Conservation (phyloP, 2,113 vertebrate genomes). For the Piaya cayana region DNA sequence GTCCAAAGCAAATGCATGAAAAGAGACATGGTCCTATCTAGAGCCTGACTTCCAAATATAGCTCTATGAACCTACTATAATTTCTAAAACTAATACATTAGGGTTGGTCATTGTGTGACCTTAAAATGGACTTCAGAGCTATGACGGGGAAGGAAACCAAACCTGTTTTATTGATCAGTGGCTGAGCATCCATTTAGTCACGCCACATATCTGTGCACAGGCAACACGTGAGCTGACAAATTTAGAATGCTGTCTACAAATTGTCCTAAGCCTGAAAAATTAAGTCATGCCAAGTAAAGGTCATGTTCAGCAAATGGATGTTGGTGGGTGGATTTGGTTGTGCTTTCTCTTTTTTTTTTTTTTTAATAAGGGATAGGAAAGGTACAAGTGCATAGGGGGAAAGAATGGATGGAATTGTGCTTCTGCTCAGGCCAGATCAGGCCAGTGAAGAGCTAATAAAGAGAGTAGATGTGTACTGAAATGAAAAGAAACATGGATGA, state of each 20-base stretch:
- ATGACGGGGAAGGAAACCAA: not conserved
- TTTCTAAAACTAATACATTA: not conserved
- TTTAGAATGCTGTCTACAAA: constrained; percentile 12
- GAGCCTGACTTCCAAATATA: not conserved
- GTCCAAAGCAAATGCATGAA: not conserved
- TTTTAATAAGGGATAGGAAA: not conserved
- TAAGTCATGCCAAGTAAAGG: not conserved
- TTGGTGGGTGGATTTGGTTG: not conserved
- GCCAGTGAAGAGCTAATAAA: not conserved
- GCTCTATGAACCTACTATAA: not conserved
- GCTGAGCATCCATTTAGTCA: constrained; percentile 6
- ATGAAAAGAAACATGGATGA: not conserved
- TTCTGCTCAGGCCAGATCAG: not conserved
- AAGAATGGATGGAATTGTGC: not conserved
- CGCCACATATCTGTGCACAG: not conserved
- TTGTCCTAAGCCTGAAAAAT: not conserved
- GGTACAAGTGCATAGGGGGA: accelerated
- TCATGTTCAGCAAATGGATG: not conserved
- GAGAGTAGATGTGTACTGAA: not conserved
- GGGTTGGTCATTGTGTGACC: not conserved
- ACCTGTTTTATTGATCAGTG: not conserved
- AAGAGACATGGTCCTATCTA: not conserved
- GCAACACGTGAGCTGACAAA: not conserved
- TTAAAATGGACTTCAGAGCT: not conserved
- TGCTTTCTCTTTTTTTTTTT: not conserved